phyloP scores from a whole-genome alignment of 2,113 vertebrate species.

The Arizona elegans region DNA sequence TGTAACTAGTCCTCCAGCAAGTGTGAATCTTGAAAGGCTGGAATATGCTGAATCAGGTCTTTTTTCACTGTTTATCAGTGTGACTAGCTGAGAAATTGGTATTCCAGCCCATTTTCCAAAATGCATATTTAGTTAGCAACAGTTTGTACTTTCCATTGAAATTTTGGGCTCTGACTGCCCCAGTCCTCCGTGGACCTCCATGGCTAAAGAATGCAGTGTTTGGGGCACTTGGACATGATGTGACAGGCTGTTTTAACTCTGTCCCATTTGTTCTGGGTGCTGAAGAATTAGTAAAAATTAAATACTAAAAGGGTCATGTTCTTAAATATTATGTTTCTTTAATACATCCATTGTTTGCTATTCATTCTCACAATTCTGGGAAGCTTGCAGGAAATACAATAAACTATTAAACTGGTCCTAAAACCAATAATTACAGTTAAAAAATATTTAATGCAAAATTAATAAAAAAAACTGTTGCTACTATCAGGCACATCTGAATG shows the following conservation, averaged over 20 bases:
- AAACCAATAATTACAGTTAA: background rate
- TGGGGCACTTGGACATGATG: background rate
- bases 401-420: background rate
- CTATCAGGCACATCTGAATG: background rate
- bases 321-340: background rate
- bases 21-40: background rate
- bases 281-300: background rate
- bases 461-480: background rate
- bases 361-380: background rate
- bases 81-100: background rate
- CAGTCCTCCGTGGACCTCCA: background rate
- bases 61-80: background rate
- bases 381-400: background rate
- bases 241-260: background rate
- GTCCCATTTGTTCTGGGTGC: background rate
- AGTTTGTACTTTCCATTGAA: background rate
- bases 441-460: background rate
- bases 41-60: background rate
- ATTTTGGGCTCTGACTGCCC: background rate
- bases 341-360: background rate
- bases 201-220: background rate
- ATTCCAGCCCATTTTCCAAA: background rate
- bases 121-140: background rate
- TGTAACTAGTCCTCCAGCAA: background rate
- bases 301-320: background rate